Evolutionary conservation across 2,888 invertebrate genomes (phyloP), one percentile per base, ranked within the genome.

Genomic region (Tachina lurida): DNA sequence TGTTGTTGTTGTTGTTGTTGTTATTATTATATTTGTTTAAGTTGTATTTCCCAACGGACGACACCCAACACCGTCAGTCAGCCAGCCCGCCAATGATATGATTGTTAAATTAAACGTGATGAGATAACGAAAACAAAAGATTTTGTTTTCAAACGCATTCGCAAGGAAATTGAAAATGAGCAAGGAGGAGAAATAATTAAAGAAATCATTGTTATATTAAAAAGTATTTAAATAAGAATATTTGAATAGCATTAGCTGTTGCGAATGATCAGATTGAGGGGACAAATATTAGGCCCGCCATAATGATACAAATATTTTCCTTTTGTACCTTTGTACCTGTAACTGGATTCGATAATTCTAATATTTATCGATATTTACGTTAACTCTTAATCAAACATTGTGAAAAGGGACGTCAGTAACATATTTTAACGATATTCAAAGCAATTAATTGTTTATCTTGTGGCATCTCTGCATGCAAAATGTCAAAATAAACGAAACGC

Each of bases 91-190:
- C 63, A 80, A 22, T n/a, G 10, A 22, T 56, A n/a, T 31, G 58
- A 47, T 56, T 63, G 80, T 81, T 81, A 67, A 81, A 74, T 81
- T 68, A 45, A 74, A 74, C 47, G 60, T 74, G 67, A 81, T 60
- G 67, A 65, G 73, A 71, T 71, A 56, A 79, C 12, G 54, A 63
- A 63, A 71, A 60, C 58, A 68, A 68, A 47, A n/a, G 17, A n/a
- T 47, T 15, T 41, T 67, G 41, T 52, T 19, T 65, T 15, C n/a
- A 19, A 31, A 31, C 17, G 17, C 31, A 41, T 52, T 39, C 67
- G 58, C 1, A 41, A 15, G 10, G 13, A 49, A 63, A 70, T 58
- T 71, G 41, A 52, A 60, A 39, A 80, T 62, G 62, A 60, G 5
- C 31, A 60, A 13, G 5, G 10, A 39, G 12, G 41, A 62, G 41